These are phyloP conservation scores for Cyclopterus lumpus DNA, from an alignment of 2,797 vertebrate species.

Conservation along the genomic window DNA sequence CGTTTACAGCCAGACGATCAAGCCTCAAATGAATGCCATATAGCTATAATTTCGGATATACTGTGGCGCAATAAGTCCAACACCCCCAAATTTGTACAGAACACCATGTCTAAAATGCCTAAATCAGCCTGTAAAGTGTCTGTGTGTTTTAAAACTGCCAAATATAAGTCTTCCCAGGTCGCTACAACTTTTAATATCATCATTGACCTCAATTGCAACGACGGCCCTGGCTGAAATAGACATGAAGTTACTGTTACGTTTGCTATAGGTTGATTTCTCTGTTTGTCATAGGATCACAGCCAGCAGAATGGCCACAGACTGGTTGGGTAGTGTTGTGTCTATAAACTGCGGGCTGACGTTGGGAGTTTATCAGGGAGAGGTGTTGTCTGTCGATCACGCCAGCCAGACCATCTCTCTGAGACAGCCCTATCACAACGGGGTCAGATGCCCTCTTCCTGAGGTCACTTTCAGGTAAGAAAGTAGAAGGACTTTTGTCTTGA, in stretches of 20 bases:
- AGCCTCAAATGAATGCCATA: background rate
- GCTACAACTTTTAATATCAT: background rate
- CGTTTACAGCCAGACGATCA: background rate
- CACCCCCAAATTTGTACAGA: background rate
- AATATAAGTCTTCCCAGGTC: background rate
- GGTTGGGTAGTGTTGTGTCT: conserved; percentile 92
- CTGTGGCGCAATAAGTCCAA: background rate
- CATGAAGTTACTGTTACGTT: background rate
- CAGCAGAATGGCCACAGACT: conserved; percentile 88
- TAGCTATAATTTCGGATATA: background rate
- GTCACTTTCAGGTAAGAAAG: conserved; percentile 92
- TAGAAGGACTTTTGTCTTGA: background rate
- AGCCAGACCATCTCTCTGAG: conserved; percentile 94
- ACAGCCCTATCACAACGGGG: conserved; percentile 92
- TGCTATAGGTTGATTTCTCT: background rate
- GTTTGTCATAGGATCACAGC: conserved; percentile 11
- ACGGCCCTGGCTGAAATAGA: background rate
- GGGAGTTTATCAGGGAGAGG: conserved; percentile 92
- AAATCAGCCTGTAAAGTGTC: background rate
- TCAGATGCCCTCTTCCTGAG: conserved; percentile 93
- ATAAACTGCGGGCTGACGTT: conserved; percentile 91
- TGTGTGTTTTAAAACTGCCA: background rate
- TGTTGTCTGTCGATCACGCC: conserved; percentile 90
- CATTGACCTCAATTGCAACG: background rate
- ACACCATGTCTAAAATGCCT: background rate